phyloP scores from a whole-genome alignment of 2,113 vertebrate species.

The Lepus americanus region DNA sequence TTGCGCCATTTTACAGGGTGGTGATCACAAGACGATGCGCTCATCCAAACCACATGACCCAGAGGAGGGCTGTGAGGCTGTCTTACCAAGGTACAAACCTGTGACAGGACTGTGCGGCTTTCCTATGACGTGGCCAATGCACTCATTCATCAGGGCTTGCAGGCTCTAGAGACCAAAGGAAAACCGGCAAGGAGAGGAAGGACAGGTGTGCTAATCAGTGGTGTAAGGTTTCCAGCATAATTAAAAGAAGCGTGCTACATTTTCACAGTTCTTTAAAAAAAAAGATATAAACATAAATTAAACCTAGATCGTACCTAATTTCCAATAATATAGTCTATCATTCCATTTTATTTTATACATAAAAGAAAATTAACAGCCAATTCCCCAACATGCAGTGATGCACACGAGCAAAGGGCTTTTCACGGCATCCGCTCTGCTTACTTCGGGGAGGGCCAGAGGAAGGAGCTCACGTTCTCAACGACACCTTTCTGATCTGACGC shows the following conservation, averaged over 20 bases:
- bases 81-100: conserved; percentile 96
- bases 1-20: background rate
- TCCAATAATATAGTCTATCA: background rate
- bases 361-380: background rate
- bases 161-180: conserved; percentile 91
- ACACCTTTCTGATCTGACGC: background rate
- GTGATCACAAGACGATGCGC: background rate
- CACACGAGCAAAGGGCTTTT: background rate
- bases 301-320: background rate
- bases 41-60: conserved; percentile 35
- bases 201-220: background rate
- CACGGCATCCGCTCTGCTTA: background rate
- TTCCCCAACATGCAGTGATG: fast-evolving
- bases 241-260: background rate
- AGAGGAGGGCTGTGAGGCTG: conserved; percentile 71
- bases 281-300: background rate
- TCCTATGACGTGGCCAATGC: conserved; percentile 99
- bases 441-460: background rate
- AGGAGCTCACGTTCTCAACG: background rate
- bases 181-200: background rate
- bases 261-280: conserved; percentile 31
- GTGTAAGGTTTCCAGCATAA: fast-evolving
- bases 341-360: background rate
- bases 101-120: conserved; percentile 99
- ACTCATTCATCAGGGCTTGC: conserved; percentile 99